Conservation (phyloP, 1,140 invertebrate genomes). For the Uloborus diversus region DNA sequence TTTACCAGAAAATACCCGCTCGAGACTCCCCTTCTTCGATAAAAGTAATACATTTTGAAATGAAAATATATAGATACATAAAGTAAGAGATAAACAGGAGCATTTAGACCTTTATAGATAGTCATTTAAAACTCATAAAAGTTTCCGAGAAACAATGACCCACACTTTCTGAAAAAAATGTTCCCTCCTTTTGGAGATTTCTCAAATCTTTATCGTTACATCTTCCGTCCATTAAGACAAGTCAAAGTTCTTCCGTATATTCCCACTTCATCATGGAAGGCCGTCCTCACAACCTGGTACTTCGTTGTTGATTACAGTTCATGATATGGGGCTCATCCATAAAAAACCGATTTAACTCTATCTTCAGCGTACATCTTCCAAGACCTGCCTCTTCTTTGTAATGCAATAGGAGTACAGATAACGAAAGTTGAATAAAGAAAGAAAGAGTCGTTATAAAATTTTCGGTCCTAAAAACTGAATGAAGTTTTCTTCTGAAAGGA, state of each 20-base stretch:
- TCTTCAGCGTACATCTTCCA: slow-evolving; percentile 35
- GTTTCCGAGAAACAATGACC: too few species aligned
- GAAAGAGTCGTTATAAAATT: slow-evolving; percentile 25
- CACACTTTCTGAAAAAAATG: too few species aligned
- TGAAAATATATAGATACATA: too few species aligned
- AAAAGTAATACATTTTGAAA: too few species aligned
- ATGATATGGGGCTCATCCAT: slow-evolving; percentile 16
- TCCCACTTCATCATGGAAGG: background rate
- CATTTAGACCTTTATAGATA: too few species aligned
- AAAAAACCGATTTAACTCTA: slow-evolving; percentile 38
- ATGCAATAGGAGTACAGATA: background rate
- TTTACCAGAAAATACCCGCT: too few species aligned
- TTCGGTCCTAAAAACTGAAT: slow-evolving; percentile 31
- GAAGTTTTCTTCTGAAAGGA: background rate
- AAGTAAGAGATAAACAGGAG: too few species aligned
- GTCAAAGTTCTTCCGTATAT: background rate
- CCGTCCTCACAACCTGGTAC: background rate
- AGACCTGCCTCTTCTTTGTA: slow-evolving; percentile 34
- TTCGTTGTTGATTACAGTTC: background rate
- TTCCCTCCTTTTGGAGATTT: too few species aligned
- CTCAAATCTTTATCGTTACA: background rate
- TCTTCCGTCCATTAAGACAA: background rate
- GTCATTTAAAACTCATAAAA: too few species aligned
- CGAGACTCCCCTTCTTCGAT: too few species aligned
- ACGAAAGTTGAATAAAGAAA: slow-evolving; percentile 9